Evolutionary conservation across 2,797 vertebrate genomes (phyloP).

Genomic region (Silurus lanzhouensis): DNA sequence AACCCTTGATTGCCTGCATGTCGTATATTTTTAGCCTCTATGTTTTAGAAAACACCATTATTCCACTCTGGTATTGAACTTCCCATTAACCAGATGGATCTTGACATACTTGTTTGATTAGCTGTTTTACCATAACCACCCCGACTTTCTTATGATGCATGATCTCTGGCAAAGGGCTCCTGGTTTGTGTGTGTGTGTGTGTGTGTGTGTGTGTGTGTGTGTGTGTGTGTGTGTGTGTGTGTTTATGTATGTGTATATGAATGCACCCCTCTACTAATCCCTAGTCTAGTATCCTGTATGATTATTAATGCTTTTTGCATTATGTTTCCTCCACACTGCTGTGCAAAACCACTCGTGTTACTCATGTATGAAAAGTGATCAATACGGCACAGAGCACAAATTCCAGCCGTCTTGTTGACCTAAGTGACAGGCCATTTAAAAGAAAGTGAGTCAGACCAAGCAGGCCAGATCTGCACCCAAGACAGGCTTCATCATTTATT

Average conservation of each 20-base stretch:
- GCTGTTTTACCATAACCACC: slow-evolving; percentile 55
- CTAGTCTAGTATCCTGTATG: slow-evolving; percentile 45
- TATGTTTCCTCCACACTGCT: slow-evolving; percentile 55
- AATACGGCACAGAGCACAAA: slow-evolving; percentile 68
- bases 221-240: slow-evolving; percentile 1
- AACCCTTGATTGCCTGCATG: slow-evolving; percentile 35
- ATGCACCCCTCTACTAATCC: slow-evolving; percentile 56
- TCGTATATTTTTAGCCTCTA: slow-evolving; percentile 36
- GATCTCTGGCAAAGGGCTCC: slow-evolving; percentile 41
- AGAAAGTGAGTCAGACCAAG: slow-evolving; percentile 63
- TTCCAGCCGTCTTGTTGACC: slow-evolving; percentile 71
- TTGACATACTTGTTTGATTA: slow-evolving; percentile 53
- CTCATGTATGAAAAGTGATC: slow-evolving; percentile 64
- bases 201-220: slow-evolving; percentile 2
- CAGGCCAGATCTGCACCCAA: slow-evolving; percentile 61
- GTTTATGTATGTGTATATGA: slow-evolving; percentile 10
- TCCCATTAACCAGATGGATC: slow-evolving; percentile 40
- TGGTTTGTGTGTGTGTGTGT: slow-evolving; percentile 9
- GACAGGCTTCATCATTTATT: slow-evolving; percentile 71
- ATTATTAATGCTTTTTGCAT: slow-evolving; percentile 66
- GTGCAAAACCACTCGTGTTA: slow-evolving; percentile 65
- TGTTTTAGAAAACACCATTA: slow-evolving; percentile 38
- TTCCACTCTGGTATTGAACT: slow-evolving; percentile 44
- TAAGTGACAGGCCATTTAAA: slow-evolving; percentile 73
- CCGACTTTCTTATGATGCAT: slow-evolving; percentile 54